phyloP scores from a whole-genome alignment of 2,797 vertebrate genomes.

The Catharus ustulatus region DNA sequence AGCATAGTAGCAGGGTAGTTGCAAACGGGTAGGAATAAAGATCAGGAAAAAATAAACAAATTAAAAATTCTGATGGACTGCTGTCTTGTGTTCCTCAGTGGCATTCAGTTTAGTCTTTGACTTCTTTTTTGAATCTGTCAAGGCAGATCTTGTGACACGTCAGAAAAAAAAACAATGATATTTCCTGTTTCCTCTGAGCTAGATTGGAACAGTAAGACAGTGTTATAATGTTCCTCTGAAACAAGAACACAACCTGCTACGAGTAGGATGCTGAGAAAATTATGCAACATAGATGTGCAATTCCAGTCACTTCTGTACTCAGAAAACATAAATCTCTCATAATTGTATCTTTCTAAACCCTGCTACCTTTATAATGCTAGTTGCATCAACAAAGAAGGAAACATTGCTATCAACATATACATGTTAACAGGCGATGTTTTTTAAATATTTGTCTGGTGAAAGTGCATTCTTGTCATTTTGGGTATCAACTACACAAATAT shows the following conservation, averaged over 20 bases:
- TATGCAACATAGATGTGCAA: background rate
- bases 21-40: background rate
- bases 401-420: background rate
- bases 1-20: background rate
- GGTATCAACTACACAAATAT: background rate
- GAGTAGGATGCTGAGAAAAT: background rate
- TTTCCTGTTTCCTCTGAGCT: background rate
- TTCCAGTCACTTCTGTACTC: background rate
- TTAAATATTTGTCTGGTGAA: background rate
- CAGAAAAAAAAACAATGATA: background rate
- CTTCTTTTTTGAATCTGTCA: background rate
- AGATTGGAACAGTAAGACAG: background rate
- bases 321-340: background rate
- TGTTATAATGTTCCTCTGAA: background rate
- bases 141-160: background rate
- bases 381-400: too few relatives aligned
- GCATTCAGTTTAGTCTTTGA: background rate
- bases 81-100: background rate
- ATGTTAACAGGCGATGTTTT: background rate
- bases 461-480: background rate
- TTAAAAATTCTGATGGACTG: background rate
- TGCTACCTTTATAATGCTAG: background rate
- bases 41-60: background rate
- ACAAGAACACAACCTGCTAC: background rate
- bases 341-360: background rate